These are phyloP conservation scores for Macropodus opercularis DNA, from an alignment of 2,797 vertebrate genomes.

Conservation along the genomic window DNA sequence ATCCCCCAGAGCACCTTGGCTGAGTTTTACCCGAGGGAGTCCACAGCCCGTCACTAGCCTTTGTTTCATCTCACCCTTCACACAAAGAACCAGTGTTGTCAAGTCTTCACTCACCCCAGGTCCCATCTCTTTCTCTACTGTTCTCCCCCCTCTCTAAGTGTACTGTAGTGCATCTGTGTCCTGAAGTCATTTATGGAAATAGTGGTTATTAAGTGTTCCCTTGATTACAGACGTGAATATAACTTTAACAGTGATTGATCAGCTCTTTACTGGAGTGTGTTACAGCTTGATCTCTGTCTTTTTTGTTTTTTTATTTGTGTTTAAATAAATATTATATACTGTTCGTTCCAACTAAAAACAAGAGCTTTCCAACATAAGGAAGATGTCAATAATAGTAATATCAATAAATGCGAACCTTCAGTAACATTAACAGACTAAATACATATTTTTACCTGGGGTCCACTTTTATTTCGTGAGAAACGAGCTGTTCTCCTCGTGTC, in stretches of 20 bases:
- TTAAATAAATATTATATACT: constrained; percentile 13
- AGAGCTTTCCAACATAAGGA: constrained; percentile 14
- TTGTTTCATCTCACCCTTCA: background rate
- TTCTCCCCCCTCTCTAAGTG: constrained; percentile 55
- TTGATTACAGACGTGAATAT: constrained; percentile 59
- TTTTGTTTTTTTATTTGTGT: background rate
- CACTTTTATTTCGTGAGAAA: constrained; percentile 11
- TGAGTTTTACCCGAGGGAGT: constrained; percentile 94
- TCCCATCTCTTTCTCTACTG: background rate
- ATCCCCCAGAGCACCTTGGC: constrained; percentile 95
- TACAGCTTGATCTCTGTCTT: constrained; percentile 33
- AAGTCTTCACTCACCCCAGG: background rate
- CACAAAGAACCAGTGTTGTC: background rate
- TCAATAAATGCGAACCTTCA: too few relatives aligned
- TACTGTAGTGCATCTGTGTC: constrained; percentile 62
- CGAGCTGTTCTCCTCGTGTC: constrained; percentile 2
- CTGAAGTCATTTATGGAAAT: constrained; percentile 49
- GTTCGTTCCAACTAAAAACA: constrained; percentile 18
- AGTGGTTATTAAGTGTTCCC: constrained; percentile 45
- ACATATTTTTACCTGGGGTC: background rate
- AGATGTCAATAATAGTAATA: too few relatives aligned
- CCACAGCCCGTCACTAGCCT: constrained; percentile 79
- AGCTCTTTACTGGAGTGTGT: constrained; percentile 62
- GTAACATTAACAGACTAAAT: background rate
- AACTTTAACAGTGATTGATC: constrained; percentile 47